Conservation (phyloP, 2,113 vertebrate genomes). For the Nothobranchius furzeri region DNA sequence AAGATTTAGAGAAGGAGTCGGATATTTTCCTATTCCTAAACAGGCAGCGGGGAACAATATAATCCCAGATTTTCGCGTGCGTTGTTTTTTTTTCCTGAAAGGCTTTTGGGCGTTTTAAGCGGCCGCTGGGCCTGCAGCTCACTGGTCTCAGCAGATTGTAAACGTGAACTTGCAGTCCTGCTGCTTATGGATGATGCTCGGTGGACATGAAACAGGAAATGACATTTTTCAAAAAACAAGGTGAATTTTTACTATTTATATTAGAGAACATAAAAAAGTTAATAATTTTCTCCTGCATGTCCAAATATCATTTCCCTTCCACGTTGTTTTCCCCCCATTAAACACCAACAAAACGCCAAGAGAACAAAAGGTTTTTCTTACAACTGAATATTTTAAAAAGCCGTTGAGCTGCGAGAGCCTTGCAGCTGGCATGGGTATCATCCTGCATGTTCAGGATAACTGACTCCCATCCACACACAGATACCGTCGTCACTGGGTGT, state of each 20-base stretch:
- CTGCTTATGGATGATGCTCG: constrained; percentile 41
- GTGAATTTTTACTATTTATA: background rate
- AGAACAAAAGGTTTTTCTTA: constrained; percentile 11
- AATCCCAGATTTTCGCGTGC: constrained; percentile 75
- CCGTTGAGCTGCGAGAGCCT: constrained; percentile 29
- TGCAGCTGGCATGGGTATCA: constrained; percentile 55
- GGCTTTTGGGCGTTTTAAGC: constrained; percentile 63
- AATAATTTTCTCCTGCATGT: background rate
- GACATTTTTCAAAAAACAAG: background rate
- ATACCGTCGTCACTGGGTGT: constrained; percentile 36
- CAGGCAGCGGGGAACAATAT: constrained; percentile 63
- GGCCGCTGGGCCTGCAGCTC: constrained; percentile 34
- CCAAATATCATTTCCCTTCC: background rate
- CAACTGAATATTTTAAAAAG: constrained; percentile 65
- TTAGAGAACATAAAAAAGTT: no score
- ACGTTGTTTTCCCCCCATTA: background rate
- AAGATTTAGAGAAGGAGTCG: constrained; percentile 52
- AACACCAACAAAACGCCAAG: background rate
- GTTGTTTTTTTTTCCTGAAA: constrained; percentile 70
- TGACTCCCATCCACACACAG: constrained; percentile 41
- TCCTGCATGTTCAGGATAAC: constrained; percentile 34
- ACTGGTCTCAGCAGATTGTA: constrained; percentile 53
- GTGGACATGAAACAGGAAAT: constrained; percentile 14
- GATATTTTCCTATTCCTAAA: constrained; percentile 60
- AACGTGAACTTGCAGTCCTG: constrained; percentile 37